phyloP scores from a whole-genome alignment of 37 sponge, comb jelly and placozoan genomes.

The Tethya wilhelma region DNA sequence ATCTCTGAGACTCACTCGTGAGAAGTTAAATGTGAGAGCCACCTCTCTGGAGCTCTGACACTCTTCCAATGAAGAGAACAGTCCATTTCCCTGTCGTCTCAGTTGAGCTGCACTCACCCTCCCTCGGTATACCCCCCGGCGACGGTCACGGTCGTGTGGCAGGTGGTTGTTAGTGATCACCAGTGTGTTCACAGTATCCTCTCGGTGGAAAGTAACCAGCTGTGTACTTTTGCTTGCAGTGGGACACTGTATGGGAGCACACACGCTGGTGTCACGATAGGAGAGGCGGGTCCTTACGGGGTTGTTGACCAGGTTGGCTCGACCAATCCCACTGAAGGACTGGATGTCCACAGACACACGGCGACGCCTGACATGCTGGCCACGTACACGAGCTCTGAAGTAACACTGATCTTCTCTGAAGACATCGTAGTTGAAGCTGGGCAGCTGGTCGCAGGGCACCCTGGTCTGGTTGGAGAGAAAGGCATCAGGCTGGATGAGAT shows the following conservation, averaged over 20 bases:
- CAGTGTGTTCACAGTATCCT: too few relatives aligned
- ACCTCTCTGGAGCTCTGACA: not conserved
- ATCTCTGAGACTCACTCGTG: not conserved
- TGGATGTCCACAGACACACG: too few relatives aligned
- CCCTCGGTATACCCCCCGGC: not conserved
- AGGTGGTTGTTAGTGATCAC: too few relatives aligned
- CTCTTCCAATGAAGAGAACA: not conserved
- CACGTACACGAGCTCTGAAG: constrained; percentile 6
- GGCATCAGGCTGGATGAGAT: constrained; percentile 63
- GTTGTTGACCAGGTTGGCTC: too few relatives aligned
- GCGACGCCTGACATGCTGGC: too few relatives aligned
- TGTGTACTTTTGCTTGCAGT: not conserved
- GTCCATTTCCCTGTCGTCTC: not conserved
- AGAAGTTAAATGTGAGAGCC: not conserved
- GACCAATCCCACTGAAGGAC: too few relatives aligned
- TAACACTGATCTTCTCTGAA: constrained; percentile 46
- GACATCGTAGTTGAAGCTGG: constrained; percentile 16
- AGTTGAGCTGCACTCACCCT: not conserved
- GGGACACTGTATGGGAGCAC: too few relatives aligned
- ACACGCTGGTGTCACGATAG: too few relatives aligned
- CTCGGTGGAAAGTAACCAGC: too few relatives aligned
- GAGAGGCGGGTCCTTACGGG: too few relatives aligned
- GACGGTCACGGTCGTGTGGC: too few relatives aligned
- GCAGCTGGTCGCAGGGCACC: constrained; percentile 29
- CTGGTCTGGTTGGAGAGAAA: constrained; percentile 47